Base-by-base conservation (phyloP, 2,888 invertebrate species). In the Epinotia bilunana region DNA sequence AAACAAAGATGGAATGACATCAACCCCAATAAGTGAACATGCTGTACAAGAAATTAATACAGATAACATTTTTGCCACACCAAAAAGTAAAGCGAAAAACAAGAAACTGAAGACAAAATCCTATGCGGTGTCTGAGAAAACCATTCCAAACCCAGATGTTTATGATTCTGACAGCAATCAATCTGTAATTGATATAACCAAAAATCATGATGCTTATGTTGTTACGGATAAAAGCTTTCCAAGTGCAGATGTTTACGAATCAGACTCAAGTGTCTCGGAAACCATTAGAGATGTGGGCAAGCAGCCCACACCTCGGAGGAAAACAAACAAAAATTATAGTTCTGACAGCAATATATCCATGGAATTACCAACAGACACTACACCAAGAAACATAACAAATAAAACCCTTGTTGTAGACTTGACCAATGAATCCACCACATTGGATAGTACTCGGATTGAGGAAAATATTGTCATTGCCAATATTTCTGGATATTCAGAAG, bases 161-260 rank as follows among this genome's bases (percentile, higher is more conserved):
- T 95, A 95, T 82, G 94, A 95, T 82, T 95, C 95, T 61, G 95
- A 95, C 80, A 95, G 95, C 79, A 92, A 93, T 78, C 91, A 92
- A 65, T 92, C 90, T 43, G 80, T 80, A 1, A 81, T 85, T 74
- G 88, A 89, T 5, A 77, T 80, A 46, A 88, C 84, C 65, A 91
- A 88, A 78, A 85, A 80, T 55, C 81, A 81, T 64, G 84, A 81
- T 60, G 81, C 85, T 11, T 95, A 82, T 85, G 86, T 78, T 84
- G 94, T 86, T 77, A 90, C 84, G 78, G 92, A 86, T 82, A 94
- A 83, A 85, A 91, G 88, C 80, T 80, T 94, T 46, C 92, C 91
- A 0, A 89, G 85, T 78, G 81, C 90, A 62, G 95, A 95, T 88
- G 93, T 95, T 7, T 95, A 95, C 77, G 94, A 94, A 83, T 95